Percentiles rank a stretch among this genome's conserved stretches.
Evolutionary conservation across 2,888 invertebrate genomes (phyloP).

Genomic region (Patella ulyssiponensis): DNA sequence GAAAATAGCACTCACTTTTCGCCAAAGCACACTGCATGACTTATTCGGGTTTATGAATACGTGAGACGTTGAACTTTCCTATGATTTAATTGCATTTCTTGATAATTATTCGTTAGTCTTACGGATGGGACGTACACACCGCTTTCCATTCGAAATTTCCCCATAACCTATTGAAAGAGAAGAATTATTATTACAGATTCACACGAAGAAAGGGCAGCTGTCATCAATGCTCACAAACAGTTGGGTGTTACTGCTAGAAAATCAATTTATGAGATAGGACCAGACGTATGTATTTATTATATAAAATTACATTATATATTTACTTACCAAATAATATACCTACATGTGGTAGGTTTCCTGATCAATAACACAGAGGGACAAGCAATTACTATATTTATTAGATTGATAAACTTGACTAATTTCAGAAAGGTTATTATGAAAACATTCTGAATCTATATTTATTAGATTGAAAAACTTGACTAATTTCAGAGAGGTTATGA

Average conservation of each 20-base stretch:
- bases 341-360: background rate
- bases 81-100: too few relatives aligned
- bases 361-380: background rate
- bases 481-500: too few relatives aligned
- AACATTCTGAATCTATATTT: background rate
- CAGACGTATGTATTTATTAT: background rate
- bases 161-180: too few relatives aligned
- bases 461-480: too few relatives aligned
- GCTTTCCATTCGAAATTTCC: too few relatives aligned
- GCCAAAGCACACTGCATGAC: too few relatives aligned
- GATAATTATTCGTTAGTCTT: too few relatives aligned
- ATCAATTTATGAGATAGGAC: conserved; percentile 22
- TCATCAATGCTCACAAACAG: conserved; percentile 81
- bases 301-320: too few relatives aligned
- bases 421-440: background rate
- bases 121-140: too few relatives aligned
- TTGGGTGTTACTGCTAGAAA: conserved; percentile 30
- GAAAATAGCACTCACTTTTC: too few relatives aligned
- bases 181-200: conserved; percentile 73
- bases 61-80: too few relatives aligned
- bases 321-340: background rate
- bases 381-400: background rate
- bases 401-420: background rate
- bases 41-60: too few relatives aligned
- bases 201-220: conserved; percentile 85